These are phyloP conservation scores for Tachina fera DNA, from an alignment of 2,888 invertebrate genomes.

Conservation along the genomic window DNA sequence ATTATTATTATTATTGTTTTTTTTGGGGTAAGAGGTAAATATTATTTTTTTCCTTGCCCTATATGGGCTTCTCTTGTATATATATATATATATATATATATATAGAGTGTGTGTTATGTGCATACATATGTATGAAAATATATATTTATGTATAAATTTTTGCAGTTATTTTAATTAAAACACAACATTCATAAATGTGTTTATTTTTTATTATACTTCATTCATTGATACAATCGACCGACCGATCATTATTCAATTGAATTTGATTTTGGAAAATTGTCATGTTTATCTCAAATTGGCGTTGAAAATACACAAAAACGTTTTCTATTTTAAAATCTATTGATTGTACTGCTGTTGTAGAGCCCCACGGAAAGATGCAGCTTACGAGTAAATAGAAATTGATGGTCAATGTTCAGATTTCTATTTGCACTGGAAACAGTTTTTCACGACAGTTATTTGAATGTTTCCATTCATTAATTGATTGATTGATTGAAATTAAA, in stretches of 20 bases:
- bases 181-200: not conserved
- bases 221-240: not conserved
- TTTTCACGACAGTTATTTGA: not conserved
- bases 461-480: slow-evolving; percentile 3
- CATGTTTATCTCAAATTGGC: slow-evolving; percentile 39
- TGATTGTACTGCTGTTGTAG: not conserved
- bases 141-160: not conserved
- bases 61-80: too few relatives aligned
- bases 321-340: slow-evolving; percentile 12
- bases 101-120: too few relatives aligned
- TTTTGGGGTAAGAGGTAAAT: too few relatives aligned
- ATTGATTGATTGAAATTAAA: slow-evolving; percentile 67
- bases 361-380: slow-evolving; percentile 4
- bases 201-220: not conserved
- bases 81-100: too few relatives aligned
- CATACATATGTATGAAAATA: too few relatives aligned
- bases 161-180: slow-evolving; percentile 1
- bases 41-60: too few relatives aligned
- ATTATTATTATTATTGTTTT: too few relatives aligned
- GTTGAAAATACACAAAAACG: slow-evolving; percentile 9
- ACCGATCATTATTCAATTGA: slow-evolving; percentile 42
- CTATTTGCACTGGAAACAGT: not conserved
- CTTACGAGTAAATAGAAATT: slow-evolving; percentile 28
- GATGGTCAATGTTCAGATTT: slow-evolving; percentile 40
- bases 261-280: slow-evolving; percentile 65